Conservation (phyloP, 2,797 vertebrate species). For the Fistularia commersonii region DNA sequence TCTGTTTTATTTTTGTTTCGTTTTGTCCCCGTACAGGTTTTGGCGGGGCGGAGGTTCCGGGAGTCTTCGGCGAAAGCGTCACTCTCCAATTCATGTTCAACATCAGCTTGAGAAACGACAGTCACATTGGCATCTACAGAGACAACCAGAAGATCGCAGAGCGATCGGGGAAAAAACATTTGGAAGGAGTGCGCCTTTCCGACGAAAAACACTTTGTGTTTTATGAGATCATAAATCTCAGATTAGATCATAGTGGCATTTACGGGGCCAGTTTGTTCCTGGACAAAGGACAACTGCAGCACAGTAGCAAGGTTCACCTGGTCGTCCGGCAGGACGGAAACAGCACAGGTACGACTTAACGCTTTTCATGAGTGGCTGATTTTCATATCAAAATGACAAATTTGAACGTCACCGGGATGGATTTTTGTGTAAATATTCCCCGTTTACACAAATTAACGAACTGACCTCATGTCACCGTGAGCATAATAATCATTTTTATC, state of each 20-base stretch:
- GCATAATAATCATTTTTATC: too few relatives aligned
- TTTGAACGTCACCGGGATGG: neutral
- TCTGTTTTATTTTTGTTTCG: neutral
- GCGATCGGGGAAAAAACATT: rapidly evolving
- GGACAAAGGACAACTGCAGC: rapidly evolving
- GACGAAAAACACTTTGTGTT: neutral
- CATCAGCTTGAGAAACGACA: rapidly evolving
- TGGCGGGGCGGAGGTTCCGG: neutral
- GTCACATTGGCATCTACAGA: slow-evolving; percentile 6
- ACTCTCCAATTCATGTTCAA: slow-evolving; percentile 43
- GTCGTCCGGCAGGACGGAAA: neutral
- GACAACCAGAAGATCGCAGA: slow-evolving; percentile 9
- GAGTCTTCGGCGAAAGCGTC: slow-evolving; percentile 28
- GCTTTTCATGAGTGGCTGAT: neutral
- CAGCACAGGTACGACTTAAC: slow-evolving; percentile 27
- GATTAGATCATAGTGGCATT: neutral
- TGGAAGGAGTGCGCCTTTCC: rapidly evolving
- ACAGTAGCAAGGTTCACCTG: slow-evolving; percentile 30
- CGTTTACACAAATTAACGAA: too few relatives aligned
- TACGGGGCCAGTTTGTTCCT: slow-evolving; percentile 22
- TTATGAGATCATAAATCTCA: slow-evolving; percentile 36
- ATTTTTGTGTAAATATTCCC: too few relatives aligned
- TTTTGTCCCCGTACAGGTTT: slow-evolving; percentile 29
- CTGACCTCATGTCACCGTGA: too few relatives aligned
- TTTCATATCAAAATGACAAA: neutral